A percentile compares a stretch with the other conserved stretches of the same genome.
Evolutionary conservation across 2,888 invertebrate species (phyloP).

Genomic region (Toxonevra muliebris): DNA sequence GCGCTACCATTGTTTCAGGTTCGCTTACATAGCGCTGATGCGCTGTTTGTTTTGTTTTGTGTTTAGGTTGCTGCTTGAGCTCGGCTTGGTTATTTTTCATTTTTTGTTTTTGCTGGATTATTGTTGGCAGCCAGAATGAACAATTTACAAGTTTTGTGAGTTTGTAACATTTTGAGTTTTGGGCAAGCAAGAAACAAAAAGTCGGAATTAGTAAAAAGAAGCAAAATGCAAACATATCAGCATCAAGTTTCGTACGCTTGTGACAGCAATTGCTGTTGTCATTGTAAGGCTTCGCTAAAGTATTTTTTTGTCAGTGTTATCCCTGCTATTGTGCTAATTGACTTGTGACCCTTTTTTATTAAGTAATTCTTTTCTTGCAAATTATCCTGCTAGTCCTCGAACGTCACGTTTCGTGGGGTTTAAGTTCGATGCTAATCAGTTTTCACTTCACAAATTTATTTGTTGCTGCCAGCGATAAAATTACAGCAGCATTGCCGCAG

Average conservation of each 20-base stretch:
- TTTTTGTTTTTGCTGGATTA: slow-evolving; percentile 8
- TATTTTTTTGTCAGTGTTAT: background rate
- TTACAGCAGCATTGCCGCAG: background rate
- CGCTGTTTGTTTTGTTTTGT: slow-evolving; percentile 2
- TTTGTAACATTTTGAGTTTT: background rate
- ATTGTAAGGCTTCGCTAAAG: background rate
- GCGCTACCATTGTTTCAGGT: background rate
- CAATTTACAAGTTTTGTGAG: background rate
- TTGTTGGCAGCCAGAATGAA: background rate
- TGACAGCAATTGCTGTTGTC: background rate
- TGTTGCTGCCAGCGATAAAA: background rate
- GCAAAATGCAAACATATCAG: background rate
- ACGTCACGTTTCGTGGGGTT: slow-evolving; percentile 40
- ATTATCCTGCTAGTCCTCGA: slow-evolving; percentile 37
- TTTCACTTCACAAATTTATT: slow-evolving; percentile 13
- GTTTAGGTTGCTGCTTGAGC: slow-evolving; percentile 21
- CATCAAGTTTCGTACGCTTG: background rate
- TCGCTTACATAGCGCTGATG: background rate
- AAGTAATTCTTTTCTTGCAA: slow-evolving; percentile 22
- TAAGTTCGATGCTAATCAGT: slow-evolving; percentile 37
- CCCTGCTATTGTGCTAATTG: background rate
- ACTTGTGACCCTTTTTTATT: background rate
- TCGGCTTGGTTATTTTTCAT: background rate
- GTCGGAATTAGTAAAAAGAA: background rate
- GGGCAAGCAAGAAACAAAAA: background rate